phyloP scores from a whole-genome alignment of 2,797 vertebrate species.

The Cirrhinus mrigala region DNA sequence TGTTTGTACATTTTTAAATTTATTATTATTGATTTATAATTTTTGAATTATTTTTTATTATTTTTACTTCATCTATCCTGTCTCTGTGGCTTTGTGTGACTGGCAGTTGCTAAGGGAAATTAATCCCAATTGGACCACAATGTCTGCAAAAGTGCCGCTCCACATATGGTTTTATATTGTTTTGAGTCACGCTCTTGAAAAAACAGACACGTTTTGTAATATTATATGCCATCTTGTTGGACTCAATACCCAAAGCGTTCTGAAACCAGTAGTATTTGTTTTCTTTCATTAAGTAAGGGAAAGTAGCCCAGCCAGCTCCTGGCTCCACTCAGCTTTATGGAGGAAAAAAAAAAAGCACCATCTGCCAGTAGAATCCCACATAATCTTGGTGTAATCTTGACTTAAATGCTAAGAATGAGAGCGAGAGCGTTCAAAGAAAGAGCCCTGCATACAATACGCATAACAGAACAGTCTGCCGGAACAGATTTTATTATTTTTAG shows the following conservation, averaged over 20 bases:
- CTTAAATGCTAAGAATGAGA: slow-evolving; percentile 62
- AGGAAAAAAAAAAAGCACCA: slow-evolving; percentile 67
- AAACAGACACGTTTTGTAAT: slow-evolving; percentile 39
- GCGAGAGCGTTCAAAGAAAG: slow-evolving; percentile 40
- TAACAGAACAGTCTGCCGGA: slow-evolving; percentile 64
- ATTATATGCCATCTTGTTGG: slow-evolving; percentile 65
- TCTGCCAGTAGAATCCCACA: slow-evolving; percentile 71
- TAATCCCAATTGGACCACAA: not conserved
- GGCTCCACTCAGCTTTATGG: slow-evolving; percentile 49
- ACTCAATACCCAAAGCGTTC: slow-evolving; percentile 68
- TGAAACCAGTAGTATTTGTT: slow-evolving; percentile 67
- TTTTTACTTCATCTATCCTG: not conserved
- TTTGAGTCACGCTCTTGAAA: slow-evolving; percentile 15
- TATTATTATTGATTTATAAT: not conserved
- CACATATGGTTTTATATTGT: slow-evolving; percentile 36
- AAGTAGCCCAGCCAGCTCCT: slow-evolving; percentile 64
- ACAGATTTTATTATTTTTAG: slow-evolving; percentile 80
- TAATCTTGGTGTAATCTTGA: slow-evolving; percentile 78
- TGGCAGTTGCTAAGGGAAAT: slow-evolving; percentile 5
- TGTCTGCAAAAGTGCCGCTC: slow-evolving; percentile 13
- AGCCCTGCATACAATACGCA: slow-evolving; percentile 52
- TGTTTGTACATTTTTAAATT: not conserved
- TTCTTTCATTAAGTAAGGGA: slow-evolving; percentile 74
- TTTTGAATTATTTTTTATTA: not conserved
- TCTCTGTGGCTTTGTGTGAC: not conserved